Conservation (phyloP, 2,888 invertebrate genomes). For the Omphaloscelis lunosa region DNA sequence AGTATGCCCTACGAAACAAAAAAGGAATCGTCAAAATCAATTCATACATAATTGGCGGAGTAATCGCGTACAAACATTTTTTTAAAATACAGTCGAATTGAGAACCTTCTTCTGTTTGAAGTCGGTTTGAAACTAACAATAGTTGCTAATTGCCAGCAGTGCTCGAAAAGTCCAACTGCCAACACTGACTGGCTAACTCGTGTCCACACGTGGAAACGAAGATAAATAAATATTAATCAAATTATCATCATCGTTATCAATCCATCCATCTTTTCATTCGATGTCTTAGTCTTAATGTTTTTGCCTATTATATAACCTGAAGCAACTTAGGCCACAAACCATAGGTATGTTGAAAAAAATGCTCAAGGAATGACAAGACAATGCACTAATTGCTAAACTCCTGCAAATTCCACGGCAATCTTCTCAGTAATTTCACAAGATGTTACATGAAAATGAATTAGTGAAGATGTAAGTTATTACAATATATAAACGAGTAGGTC, state of each 20-base stretch:
- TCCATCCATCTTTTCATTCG: neutral
- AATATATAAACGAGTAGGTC: slow-evolving; percentile 13
- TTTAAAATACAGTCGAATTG: no score
- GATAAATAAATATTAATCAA: no score
- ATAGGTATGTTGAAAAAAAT: neutral
- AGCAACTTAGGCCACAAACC: neutral
- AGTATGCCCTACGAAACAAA: no score
- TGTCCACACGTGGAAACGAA: no score
- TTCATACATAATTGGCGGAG: no score
- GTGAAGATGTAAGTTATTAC: slow-evolving; percentile 23
- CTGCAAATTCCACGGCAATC: slow-evolving; percentile 6
- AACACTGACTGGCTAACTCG: neutral
- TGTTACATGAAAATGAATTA: slow-evolving; percentile 29
- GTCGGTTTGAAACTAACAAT: neutral
- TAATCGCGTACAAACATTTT: no score
- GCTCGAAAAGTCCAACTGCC: neutral
- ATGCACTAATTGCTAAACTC: slow-evolving; percentile 22
- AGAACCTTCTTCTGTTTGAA: no score
- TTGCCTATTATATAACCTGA: neutral
- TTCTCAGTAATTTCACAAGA: slow-evolving; percentile 30
- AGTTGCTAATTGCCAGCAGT: neutral
- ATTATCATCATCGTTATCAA: no score
- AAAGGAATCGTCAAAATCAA: no score
- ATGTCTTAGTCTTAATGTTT: neutral
- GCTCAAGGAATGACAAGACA: slow-evolving; percentile 19